A percentile compares a stretch with the other conserved stretches of the same genome.
Conservation (phyloP, 2,888 invertebrate genomes). For the Sclerodermus sp. region DNA sequence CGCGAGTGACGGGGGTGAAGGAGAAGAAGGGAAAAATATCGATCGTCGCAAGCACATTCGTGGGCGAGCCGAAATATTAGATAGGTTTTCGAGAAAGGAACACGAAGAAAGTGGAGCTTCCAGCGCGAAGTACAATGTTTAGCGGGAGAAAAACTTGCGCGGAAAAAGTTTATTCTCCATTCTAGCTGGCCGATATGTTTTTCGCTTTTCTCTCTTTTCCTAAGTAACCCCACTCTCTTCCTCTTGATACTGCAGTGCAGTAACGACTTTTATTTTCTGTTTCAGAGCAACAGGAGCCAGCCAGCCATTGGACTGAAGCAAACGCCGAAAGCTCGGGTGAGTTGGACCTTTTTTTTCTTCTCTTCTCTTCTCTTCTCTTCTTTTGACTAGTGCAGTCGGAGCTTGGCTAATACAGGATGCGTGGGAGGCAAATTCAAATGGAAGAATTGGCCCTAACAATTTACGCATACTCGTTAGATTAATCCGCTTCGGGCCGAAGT, state of each 20-base stretch:
- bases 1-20: too few species aligned
- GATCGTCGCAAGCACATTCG: background rate
- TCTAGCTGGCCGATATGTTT: too few species aligned
- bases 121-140: too few species aligned
- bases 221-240: background rate
- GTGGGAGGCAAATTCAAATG: conserved; percentile 15
- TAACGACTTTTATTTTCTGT: conserved; percentile 34
- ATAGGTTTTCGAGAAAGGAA: too few species aligned
- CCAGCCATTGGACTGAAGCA: conserved; percentile 70
- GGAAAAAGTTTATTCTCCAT: too few species aligned
- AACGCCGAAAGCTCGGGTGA: conserved; percentile 69
- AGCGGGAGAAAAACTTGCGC: too few species aligned
- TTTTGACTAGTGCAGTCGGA: background rate
- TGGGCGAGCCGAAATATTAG: background rate
- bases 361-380: conserved; percentile 7
- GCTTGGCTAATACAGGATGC: background rate
- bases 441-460: conserved; percentile 2
- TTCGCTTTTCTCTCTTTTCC: too few species aligned
- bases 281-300: conserved; percentile 70
- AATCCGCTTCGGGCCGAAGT: too few species aligned
- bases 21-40: background rate
- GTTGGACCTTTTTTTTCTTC: conserved; percentile 40
- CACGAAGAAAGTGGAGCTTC: too few species aligned
- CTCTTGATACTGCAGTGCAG: background rate
- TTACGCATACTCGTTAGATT: conserved; percentile 15